Evolutionary conservation across 2,797 vertebrate species (phyloP).

Genomic region (Pseudochromis fuscus): DNA sequence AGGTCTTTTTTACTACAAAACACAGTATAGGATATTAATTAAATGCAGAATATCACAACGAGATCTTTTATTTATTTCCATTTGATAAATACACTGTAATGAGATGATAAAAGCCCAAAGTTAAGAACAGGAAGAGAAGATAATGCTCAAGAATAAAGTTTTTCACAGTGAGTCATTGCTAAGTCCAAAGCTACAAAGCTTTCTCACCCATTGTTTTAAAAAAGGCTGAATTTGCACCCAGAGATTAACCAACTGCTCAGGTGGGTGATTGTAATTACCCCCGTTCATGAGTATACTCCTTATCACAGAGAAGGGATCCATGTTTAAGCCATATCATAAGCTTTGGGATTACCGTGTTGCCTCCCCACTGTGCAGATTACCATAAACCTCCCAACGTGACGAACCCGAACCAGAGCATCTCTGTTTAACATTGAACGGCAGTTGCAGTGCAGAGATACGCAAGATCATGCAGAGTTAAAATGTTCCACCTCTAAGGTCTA

Average conservation of each 20-base stretch:
- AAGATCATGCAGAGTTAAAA: background rate
- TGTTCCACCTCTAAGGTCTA: background rate
- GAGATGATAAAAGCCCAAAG: background rate
- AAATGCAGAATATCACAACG: background rate
- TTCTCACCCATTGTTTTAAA: slow-evolving; percentile 13
- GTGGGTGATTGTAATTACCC: slow-evolving; percentile 54
- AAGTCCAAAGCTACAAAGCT: background rate
- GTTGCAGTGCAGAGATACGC: background rate
- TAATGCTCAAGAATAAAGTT: background rate
- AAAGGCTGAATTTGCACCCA: slow-evolving; percentile 6
- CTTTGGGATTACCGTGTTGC: slow-evolving; percentile 51
- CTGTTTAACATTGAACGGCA: slow-evolving; percentile 6
- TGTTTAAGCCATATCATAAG: slow-evolving; percentile 56
- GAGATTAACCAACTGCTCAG: slow-evolving; percentile 45
- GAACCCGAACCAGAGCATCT: slow-evolving; percentile 7
- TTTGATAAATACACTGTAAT: background rate
- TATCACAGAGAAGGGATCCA: slow-evolving; percentile 41
- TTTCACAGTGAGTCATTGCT: background rate
- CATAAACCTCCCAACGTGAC: slow-evolving; percentile 40
- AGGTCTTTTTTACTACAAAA: background rate
- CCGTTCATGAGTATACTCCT: slow-evolving; percentile 45
- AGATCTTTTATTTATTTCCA: background rate
- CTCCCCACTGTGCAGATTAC: slow-evolving; percentile 45
- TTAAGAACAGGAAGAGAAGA: background rate
- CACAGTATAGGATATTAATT: background rate